Evolutionary conservation across 2,888 invertebrate species (phyloP).

Genomic region (Leptopilina syphax): DNA sequence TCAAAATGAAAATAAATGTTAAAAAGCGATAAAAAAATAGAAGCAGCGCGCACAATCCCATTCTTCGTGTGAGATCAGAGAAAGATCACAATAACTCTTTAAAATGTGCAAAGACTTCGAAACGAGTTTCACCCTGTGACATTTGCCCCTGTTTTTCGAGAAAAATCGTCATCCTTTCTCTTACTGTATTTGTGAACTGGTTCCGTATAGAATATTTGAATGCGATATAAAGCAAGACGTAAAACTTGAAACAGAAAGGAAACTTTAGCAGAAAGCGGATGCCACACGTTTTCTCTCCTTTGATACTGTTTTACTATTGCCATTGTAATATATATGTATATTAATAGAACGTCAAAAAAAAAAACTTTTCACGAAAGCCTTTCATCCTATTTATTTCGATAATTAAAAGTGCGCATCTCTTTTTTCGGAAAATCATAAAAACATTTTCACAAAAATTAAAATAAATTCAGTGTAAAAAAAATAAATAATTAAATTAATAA

Average conservation of each 20-base stretch:
- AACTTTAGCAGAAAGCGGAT: slow-evolving; percentile 10
- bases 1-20: background rate
- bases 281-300: background rate
- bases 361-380: background rate
- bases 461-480: too few relatives aligned
- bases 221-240: slow-evolving; percentile 22
- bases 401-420: too few relatives aligned
- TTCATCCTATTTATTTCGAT: background rate
- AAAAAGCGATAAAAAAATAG: background rate
- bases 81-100: slow-evolving; percentile 21
- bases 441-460: too few relatives aligned
- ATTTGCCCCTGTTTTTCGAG: slow-evolving; percentile 22
- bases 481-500: too few relatives aligned
- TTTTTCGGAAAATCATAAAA: too few relatives aligned
- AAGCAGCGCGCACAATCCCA: background rate
- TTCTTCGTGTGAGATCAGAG: slow-evolving; percentile 17
- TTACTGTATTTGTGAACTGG: slow-evolving; percentile 20
- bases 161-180: slow-evolving; percentile 35
- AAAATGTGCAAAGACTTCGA: slow-evolving; percentile 18
- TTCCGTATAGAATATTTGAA: slow-evolving; percentile 32
- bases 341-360: slow-evolving; percentile 17
- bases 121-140: slow-evolving; percentile 25
- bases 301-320: slow-evolving; percentile 4
- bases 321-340: background rate
- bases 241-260: slow-evolving; percentile 25